Base-by-base conservation (phyloP, 2,113 vertebrate genomes). In the Rhipidura dahli region DNA sequence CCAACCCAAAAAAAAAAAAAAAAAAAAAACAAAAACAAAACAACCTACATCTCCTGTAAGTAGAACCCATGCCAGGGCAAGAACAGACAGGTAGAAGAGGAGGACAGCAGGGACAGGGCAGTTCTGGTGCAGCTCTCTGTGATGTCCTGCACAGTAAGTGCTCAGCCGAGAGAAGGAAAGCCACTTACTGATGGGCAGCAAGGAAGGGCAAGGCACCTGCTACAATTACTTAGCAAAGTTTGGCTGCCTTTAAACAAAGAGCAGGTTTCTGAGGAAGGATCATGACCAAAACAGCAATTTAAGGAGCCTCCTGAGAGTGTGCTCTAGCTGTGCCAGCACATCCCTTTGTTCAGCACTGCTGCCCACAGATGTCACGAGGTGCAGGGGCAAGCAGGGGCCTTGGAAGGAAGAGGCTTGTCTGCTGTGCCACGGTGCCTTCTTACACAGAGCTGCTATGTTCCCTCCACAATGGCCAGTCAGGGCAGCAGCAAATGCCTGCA, bases 61-160 rank as follows among this genome's bases (percentile, higher is more conserved):
- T n/a, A 53, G 19, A 53, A 17, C 16, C 47, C 3, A 0, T 22
- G 10, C 23, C 30, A 50, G 50, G 27, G 26, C 68, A 86, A 57
- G n/a, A 18, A 33, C 57, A 30, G 53, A 1, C 2, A 21, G 64
- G 12, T 47, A 30, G n/a, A 47, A 30, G 35, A 81, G 47, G 31
- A 64, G n/a, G 30, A 30, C 22, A 60, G 22, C 2, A 6, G 13
- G 23, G 35, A 31, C 1, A 1, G 0, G 40, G 19, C 27, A 7
- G 9, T 35, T 85, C 50, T 63, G 24, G 50, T 56, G 40, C 47
- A 76, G 39, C 40, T 13, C 22, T 49, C 47, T 12, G 2, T 14
- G 42, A 20, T 0, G 0, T 31, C 40, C 35, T 1, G 0, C 2
- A 0, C 0, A 0, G 10, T 20, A 28, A 63, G 49, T 31, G 42